Evolutionary conservation across 2,113 vertebrate species (phyloP), one percentile per base, ranked within the genome.

Genomic region (Calidris pugnax): DNA sequence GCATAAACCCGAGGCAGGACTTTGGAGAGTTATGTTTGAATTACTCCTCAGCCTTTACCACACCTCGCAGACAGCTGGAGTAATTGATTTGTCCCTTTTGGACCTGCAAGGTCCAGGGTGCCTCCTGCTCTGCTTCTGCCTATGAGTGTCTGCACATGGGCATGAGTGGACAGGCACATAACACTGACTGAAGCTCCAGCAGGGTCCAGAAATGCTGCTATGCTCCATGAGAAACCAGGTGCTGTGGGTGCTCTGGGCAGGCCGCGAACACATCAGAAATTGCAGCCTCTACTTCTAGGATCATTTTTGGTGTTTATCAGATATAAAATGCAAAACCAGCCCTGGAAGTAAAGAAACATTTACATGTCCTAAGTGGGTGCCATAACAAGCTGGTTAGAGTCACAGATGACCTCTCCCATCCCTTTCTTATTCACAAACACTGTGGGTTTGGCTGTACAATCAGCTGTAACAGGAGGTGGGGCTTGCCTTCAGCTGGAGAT

Each of bases 401-500:
- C 66, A 43, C 10, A 69, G 11, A 7, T 77, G 32, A 19, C 11
- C 43, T 78, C 45, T n/a, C 12, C 32, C 60, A 19, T 13, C 21
- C 4, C 3, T 35, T 59, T 78, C 35, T 56, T 5, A 9, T 62
- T 78, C 48, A 56, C 18, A 30, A 74, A 27, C 19, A 51, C 19
- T 3, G 0, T 32, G 26, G 11, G 1, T 12, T 24, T 57, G 22
- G 14, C 50, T 32, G 12, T 39, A 39, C 0, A 0, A 63, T 19
- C 26, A 57, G 23, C 18, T 12, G 1, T 39, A 75, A 35, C 17
- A 72, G 41, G 15, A 75, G 21, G 30, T 8, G 50, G 37, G 79
- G 14, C 16, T 68, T 84, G 24, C 9, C 48, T 76, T 73, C 35
- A 56, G 4, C 24, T 76, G 33, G 7, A 68, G 12, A 27, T 47